These are phyloP conservation scores for Morphnarchus princeps DNA, from an alignment of 2,113 vertebrate genomes.

Conservation along the genomic window DNA sequence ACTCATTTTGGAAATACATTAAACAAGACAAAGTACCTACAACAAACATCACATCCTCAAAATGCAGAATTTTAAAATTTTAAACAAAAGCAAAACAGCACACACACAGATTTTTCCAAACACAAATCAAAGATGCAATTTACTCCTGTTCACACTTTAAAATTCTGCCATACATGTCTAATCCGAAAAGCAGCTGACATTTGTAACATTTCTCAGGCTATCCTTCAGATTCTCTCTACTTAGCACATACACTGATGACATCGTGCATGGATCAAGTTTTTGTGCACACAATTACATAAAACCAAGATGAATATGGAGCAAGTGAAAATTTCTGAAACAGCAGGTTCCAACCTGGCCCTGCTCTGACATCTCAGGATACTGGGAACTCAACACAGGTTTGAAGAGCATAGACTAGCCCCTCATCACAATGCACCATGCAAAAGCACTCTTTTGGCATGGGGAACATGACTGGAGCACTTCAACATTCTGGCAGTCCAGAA, in stretches of 20 bases:
- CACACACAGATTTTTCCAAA: neutral
- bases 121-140: neutral
- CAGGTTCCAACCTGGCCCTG: neutral
- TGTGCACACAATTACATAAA: neutral
- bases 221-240: neutral
- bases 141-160: neutral
- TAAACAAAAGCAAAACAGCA: neutral
- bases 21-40: neutral
- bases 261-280: neutral
- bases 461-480: neutral
- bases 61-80: neutral
- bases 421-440: accelerated
- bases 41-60: neutral
- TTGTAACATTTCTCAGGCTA: neutral
- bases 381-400: neutral
- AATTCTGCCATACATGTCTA: neutral
- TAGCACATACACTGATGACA: neutral
- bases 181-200: neutral
- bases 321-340: neutral
- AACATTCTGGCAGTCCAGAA: neutral
- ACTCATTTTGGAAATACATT: neutral
- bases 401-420: neutral
- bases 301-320: neutral
- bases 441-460: neutral
- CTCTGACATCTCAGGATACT: neutral